These are phyloP conservation scores for Drosophila lini DNA, from an alignment of 1,140 invertebrate species.

Conservation along the genomic window DNA sequence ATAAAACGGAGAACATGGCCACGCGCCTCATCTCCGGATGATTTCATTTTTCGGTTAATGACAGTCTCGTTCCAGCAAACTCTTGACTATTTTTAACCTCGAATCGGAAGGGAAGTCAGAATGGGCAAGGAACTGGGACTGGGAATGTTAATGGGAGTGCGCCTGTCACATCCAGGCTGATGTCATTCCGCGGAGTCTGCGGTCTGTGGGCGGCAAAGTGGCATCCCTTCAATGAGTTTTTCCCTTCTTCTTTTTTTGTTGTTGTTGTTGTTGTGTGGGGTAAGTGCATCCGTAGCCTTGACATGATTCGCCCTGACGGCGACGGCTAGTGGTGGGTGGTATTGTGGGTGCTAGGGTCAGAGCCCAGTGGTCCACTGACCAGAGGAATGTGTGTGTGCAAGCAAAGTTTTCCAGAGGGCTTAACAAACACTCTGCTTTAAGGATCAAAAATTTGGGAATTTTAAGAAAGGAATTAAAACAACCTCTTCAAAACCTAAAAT, in stretches of 20 bases:
- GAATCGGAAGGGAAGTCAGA: not conserved
- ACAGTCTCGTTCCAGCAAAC: constrained; percentile 42
- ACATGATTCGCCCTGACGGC: constrained; percentile 68
- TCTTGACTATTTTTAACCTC: constrained; percentile 62
- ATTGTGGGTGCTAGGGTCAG: not conserved
- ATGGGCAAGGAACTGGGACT: not conserved
- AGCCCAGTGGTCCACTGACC: constrained; percentile 8
- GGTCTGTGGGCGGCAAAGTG: constrained; percentile 23
- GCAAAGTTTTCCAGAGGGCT: constrained; percentile 3
- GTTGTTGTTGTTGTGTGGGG: not conserved
- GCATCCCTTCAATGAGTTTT: constrained; percentile 5
- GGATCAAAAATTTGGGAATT: too few relatives aligned
- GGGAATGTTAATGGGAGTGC: not conserved
- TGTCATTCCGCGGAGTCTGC: constrained; percentile 59
- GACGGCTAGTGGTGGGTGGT: not conserved
- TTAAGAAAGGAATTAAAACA: too few relatives aligned
- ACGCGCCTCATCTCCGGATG: constrained; percentile 38
- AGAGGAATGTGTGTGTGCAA: constrained; percentile 4
- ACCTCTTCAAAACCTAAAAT: too few relatives aligned
- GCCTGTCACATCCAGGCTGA: constrained; percentile 50
- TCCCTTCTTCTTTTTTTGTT: not conserved
- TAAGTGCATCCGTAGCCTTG: constrained; percentile 54
- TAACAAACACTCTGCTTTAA: not conserved
- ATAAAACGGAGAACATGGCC: constrained; percentile 1
- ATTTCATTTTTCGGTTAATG: constrained; percentile 68